Evolutionary conservation across 2,113 vertebrate genomes (phyloP).

Genomic region (Gopherus evgoodei): DNA sequence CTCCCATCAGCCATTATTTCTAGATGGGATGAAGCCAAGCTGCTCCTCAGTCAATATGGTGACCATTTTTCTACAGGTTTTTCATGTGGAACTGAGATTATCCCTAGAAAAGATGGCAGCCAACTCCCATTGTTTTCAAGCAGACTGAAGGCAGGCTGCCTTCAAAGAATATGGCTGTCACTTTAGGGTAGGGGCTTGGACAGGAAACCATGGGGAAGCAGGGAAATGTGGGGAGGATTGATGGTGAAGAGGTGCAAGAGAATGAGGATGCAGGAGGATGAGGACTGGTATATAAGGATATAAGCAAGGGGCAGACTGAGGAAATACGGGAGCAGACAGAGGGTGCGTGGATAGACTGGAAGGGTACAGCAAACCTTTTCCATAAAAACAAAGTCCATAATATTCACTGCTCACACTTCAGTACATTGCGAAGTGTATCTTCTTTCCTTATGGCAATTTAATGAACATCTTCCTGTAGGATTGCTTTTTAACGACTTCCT

Average conservation of each 20-base stretch:
- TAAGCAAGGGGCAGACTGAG: neutral
- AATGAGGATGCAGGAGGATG: neutral
- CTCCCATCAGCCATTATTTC: neutral
- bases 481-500: slow-evolving; percentile 11
- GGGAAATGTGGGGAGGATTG: neutral
- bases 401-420: neutral
- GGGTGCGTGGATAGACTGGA: neutral
- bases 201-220: neutral
- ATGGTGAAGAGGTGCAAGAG: neutral
- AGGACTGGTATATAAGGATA: neutral
- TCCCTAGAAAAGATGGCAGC: neutral
- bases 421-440: neutral
- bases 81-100: neutral
- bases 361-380: neutral
- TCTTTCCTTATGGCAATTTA: neutral
- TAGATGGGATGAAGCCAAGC: neutral
- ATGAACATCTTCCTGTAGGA: neutral
- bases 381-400: neutral
- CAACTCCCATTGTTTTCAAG: neutral
- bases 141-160: rapidly evolving
- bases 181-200: neutral
- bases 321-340: neutral
- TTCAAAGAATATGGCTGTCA: neutral
- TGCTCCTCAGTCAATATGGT: rapidly evolving
- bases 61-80: neutral